Evolutionary conservation across 1,140 invertebrate species (phyloP).

Genomic region (Theocolax elegans): DNA sequence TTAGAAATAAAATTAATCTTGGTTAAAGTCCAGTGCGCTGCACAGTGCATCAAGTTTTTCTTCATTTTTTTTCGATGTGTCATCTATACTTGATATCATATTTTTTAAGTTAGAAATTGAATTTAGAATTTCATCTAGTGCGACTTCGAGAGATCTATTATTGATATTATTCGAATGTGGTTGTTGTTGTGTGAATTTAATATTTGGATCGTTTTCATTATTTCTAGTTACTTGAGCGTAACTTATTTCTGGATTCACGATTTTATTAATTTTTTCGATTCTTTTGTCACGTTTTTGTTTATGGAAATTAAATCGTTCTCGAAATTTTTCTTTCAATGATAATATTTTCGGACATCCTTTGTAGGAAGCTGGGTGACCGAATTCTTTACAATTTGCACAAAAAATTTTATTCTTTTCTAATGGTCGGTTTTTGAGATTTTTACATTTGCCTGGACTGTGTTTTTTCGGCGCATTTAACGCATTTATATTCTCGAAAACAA

Average conservation of each 20-base stretch:
- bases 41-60: not conserved
- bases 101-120: not conserved
- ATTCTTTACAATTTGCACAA: not conserved
- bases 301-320: not conserved
- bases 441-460: conserved; percentile 15
- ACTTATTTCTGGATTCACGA: not conserved
- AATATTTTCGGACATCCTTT: conserved; percentile 31
- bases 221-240: not conserved
- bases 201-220: not conserved
- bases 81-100: not conserved
- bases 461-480: conserved; percentile 22
- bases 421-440: not conserved
- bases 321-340: not conserved
- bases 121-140: not conserved
- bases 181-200: no score
- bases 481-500: conserved; percentile 5
- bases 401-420: not conserved
- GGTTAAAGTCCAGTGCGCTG: not conserved
- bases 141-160: no score
- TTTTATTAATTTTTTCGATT: not conserved
- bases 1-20: not conserved
- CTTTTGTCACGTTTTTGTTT: not conserved
- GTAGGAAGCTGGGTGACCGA: conserved; percentile 35
- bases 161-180: no score
- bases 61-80: not conserved